Percentiles rank a stretch among this genome's conserved stretches.
phyloP scores from a whole-genome alignment of 2,888 invertebrate genomes.

The Acanthosepion lycidas region DNA sequence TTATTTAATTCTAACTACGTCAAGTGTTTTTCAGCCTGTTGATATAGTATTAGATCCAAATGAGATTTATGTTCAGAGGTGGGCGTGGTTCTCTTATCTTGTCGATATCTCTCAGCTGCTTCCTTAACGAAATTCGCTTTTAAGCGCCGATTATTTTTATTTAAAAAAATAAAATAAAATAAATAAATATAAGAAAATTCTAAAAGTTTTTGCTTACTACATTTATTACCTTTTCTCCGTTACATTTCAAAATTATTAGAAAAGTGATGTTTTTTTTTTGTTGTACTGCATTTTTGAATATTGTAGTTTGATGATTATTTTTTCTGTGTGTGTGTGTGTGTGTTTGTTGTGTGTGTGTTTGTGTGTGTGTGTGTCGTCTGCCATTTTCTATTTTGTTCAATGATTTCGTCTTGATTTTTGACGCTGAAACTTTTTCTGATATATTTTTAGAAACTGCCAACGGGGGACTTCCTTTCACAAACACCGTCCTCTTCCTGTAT shows the following conservation, averaged over 20 bases:
- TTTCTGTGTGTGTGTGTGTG: not conserved
- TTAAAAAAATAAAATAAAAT: not conserved
- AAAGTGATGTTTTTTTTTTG: not conserved
- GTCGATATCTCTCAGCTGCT: not conserved
- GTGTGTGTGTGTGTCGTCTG: not conserved
- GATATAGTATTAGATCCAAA: not conserved
- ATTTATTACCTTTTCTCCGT: not conserved
- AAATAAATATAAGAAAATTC: not conserved
- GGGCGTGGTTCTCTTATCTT: not conserved
- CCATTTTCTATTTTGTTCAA: not conserved
- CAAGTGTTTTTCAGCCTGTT: not conserved
- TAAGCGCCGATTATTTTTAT: not conserved
- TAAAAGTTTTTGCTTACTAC: not conserved
- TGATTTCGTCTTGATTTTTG: not conserved
- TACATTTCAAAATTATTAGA: not conserved
- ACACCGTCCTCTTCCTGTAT: not conserved
- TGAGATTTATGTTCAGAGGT: not conserved
- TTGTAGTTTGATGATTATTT: not conserved
- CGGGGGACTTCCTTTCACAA: not conserved
- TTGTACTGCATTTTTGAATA: not conserved
- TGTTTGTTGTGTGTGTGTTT: not conserved
- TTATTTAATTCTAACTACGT: not conserved
- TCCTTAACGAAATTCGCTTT: not conserved
- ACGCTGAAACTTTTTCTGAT: not conserved
- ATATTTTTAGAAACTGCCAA: conserved; percentile 20